Conservation (phyloP, 2,888 invertebrate species). For the Alsophila aescularia region DNA sequence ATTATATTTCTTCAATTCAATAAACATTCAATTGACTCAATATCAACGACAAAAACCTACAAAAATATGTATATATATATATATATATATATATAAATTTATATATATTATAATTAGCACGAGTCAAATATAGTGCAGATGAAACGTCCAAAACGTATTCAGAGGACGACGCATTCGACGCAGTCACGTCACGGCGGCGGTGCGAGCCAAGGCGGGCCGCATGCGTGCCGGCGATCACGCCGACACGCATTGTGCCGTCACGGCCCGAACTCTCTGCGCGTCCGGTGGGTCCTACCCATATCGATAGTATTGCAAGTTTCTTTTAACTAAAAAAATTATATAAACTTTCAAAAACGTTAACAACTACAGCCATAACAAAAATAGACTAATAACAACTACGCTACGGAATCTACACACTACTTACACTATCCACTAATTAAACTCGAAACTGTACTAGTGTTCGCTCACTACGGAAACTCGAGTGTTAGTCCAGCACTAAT, state of each 20-base stretch:
- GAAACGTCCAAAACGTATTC: conserved; percentile 55
- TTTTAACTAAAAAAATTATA: conserved; percentile 75
- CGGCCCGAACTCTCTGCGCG: conserved; percentile 34
- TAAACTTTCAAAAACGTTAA: conserved; percentile 82
- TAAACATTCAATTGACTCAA: conserved; percentile 84
- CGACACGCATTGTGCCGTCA: conserved; percentile 7
- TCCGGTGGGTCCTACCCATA: conserved; percentile 63
- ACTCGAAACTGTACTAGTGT: conserved; percentile 79
- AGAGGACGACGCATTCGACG: conserved; percentile 37
- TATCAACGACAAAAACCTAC: conserved; percentile 84
- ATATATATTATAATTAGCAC: conserved; percentile 82
- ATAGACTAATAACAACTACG: conserved; percentile 80
- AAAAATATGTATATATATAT: too few relatives aligned
- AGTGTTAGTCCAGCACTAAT: conserved; percentile 58
- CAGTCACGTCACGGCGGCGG: conserved; percentile 22
- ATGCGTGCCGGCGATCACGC: conserved; percentile 9
- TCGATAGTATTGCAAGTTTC: conserved; percentile 65
- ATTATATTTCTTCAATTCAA: conserved; percentile 78
- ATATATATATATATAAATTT: too few relatives aligned
- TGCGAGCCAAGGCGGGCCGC: conserved; percentile 32
- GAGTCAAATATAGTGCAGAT: conserved; percentile 64
- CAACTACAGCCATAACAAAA: conserved; percentile 84
- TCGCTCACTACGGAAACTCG: conserved; percentile 75
- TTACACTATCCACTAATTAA: conserved; percentile 79
- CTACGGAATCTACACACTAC: conserved; percentile 81